Conservation (phyloP, 2,113 vertebrate species). For the Siniperca chuatsi region DNA sequence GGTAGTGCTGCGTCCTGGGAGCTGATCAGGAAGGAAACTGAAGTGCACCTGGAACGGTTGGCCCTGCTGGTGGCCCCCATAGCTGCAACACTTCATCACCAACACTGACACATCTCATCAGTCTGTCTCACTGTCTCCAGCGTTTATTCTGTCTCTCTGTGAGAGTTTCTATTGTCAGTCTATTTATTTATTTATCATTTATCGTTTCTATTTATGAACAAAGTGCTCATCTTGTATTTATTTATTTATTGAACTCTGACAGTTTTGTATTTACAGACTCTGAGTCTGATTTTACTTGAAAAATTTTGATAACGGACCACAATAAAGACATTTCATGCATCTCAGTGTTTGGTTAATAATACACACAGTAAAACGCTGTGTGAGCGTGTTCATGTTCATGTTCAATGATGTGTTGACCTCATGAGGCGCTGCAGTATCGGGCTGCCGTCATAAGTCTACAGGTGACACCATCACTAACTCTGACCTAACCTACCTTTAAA, state of each 20-base stretch:
- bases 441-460: too few species aligned
- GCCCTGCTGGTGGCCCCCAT: too few species aligned
- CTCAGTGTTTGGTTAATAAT: neutral
- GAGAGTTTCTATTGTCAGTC: neutral
- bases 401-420: too few species aligned
- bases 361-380: neutral
- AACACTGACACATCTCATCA: neutral
- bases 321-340: slow-evolving; percentile 6
- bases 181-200: slow-evolving; percentile 3
- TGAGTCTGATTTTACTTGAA: slow-evolving; percentile 11
- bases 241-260: slow-evolving; percentile 4
- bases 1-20: too few species aligned
- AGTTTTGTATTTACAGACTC: neutral
- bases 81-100: neutral
- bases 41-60: too few species aligned
- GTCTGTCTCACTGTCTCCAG: neutral
- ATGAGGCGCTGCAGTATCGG: too few species aligned
- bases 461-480: too few species aligned
- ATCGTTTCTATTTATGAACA: neutral
- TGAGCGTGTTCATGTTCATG: too few species aligned
- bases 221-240: neutral
- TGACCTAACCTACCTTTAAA: too few species aligned
- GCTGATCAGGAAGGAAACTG: too few species aligned
- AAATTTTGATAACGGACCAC: neutral
- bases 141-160: neutral